Evolutionary conservation across 2,888 invertebrate genomes (phyloP).

Genomic region (Alcis repandata): DNA sequence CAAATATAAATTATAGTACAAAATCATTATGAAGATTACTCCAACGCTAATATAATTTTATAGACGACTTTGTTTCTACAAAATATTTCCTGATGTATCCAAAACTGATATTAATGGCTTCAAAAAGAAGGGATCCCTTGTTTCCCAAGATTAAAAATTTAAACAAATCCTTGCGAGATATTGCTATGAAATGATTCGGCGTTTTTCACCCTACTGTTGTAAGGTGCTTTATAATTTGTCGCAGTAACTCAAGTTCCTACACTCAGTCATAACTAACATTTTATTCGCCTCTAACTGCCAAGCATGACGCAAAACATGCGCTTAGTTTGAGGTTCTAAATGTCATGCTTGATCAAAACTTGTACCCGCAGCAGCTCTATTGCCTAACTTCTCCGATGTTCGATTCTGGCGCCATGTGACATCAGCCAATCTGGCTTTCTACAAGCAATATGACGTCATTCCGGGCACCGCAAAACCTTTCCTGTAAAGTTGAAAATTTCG

Average conservation of each 20-base stretch:
- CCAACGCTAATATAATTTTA: neutral
- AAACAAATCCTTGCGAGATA: constrained; percentile 68
- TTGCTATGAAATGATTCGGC: constrained; percentile 70
- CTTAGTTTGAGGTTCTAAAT: no score
- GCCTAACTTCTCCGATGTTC: no score
- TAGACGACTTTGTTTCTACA: neutral
- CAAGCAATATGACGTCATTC: no score
- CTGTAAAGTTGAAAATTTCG: no score
- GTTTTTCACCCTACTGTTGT: constrained; percentile 59
- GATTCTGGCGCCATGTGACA: no score
- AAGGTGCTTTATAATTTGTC: neutral
- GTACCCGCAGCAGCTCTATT: no score
- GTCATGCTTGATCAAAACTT: no score
- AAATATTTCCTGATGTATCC: constrained; percentile 46
- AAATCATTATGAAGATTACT: neutral
- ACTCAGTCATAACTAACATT: neutral
- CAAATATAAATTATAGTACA: neutral
- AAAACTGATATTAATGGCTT: constrained; percentile 62
- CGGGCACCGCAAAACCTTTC: no score
- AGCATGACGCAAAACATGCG: no score
- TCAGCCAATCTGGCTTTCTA: no score
- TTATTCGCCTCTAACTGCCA: no score
- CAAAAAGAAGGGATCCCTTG: constrained; percentile 43
- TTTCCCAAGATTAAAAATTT: constrained; percentile 67
- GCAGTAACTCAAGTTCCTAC: constrained; percentile 6